Conservation (phyloP, 2,888 invertebrate genomes). For the Spisula solida region DNA sequence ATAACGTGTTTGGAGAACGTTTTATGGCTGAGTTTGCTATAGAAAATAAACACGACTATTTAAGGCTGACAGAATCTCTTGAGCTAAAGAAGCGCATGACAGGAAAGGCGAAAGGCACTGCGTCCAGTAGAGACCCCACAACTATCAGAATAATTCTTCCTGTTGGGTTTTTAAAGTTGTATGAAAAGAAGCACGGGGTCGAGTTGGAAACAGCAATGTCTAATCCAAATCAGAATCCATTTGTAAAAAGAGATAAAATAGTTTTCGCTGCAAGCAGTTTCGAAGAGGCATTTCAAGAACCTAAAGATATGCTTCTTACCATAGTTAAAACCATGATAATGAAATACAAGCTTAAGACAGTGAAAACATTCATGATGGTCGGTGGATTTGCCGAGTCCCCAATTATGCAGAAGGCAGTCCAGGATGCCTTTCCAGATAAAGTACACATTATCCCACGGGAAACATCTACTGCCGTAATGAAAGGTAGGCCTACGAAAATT, state of each 20-base stretch:
- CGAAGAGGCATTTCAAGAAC: constrained; percentile 33
- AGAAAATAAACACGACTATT: constrained; percentile 40
- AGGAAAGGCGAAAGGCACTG: neutral
- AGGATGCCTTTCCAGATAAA: constrained; percentile 42
- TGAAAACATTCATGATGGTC: constrained; percentile 54
- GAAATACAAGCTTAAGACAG: neutral
- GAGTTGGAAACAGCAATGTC: too few relatives aligned
- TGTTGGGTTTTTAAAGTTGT: neutral
- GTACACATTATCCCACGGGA: constrained; percentile 50
- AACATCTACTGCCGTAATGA: constrained; percentile 20
- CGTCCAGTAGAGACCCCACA: neutral
- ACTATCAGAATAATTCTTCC: neutral
- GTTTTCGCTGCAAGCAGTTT: constrained; percentile 36
- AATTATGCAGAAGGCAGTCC: constrained; percentile 44
- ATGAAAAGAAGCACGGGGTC: neutral
- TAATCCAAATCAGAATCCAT: neutral
- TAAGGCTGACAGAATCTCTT: constrained; percentile 33
- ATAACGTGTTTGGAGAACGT: constrained; percentile 35
- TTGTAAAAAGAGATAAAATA: constrained; percentile 32
- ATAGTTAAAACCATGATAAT: constrained; percentile 30
- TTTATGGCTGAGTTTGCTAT: constrained; percentile 39
- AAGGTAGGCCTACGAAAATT: too few relatives aligned
- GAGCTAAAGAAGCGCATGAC: constrained; percentile 53
- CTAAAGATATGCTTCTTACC: constrained; percentile 25
- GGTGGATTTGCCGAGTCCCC: constrained; percentile 64